Base-by-base conservation (phyloP, 2,113 vertebrate species). In the Phyllostomus hastatus region DNA sequence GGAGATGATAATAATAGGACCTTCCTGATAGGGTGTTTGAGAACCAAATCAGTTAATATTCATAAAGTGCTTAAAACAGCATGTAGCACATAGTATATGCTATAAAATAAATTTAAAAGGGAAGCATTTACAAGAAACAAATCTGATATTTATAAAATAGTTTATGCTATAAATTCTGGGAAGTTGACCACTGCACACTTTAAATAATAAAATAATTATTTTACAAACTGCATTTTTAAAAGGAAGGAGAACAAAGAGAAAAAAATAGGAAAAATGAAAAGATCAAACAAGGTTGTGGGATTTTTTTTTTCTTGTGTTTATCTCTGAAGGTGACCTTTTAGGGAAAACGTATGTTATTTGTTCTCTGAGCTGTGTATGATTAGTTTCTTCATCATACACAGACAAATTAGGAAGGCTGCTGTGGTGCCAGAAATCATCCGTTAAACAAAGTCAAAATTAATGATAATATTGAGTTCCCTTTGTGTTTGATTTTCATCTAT, bases 361-460 rank as follows among this genome's bases (percentile, higher is more conserved):
- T 97, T 98, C 46, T 79, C 54, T 92, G 93, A 97, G 80, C 87
- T 95, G 78, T 93, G 66, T 70, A 80, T 86, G 70, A 96, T 96
- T 93, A 97, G 91, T 94, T 97, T 95, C 93, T 66, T 95, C 91
- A 97, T 93, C 75, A 97, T 46, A 95, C 73, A 95, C 35, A 98
- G 48, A 97, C 81, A 97, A 98, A 97, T 98, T 95, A 97, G 50
- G 80, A 97, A 97, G 75, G 80, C 82, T 98, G 88, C 83, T 72
- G 26, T 28, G 69, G 64, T 88, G 66, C 75, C 79, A 95, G 91
- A 97, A 98, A 92, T 95, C 20, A 97, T 94, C 91, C 54, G 20
- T 84, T 97, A 98, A 97, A 97, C 38, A 64, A 96, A 97, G 88
- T 95, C 50, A 93, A 98, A 97, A 97, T 95, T 97, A 97, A 97